A percentile compares a stretch with the other conserved stretches of the same genome.
Conservation (phyloP, 2,888 invertebrate genomes). For the Herminia tarsipennalis region DNA sequence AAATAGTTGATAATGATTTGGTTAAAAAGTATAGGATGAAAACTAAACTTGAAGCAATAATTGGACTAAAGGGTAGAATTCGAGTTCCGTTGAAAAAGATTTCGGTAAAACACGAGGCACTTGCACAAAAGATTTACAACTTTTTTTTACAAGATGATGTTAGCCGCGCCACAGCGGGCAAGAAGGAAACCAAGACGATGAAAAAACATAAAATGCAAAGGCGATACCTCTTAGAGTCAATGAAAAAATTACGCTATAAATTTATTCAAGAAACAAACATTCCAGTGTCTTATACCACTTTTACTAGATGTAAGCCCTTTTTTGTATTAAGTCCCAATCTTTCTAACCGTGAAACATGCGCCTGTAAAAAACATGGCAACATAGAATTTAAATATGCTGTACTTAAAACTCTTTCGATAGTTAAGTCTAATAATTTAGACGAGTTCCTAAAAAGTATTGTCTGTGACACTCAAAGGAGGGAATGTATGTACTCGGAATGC, state of each 20-base stretch:
- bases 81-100: conserved; percentile 1
- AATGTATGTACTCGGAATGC: neutral
- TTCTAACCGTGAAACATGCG: conserved; percentile 2
- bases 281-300: conserved; percentile 1
- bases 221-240: no score
- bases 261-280: neutral
- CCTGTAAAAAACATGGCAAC: conserved; percentile 2
- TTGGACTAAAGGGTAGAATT: conserved; percentile 3
- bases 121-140: neutral
- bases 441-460: neutral
- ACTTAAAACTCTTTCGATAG: neutral
- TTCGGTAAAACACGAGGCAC: no score
- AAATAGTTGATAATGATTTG: neutral
- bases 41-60: conserved; percentile 1
- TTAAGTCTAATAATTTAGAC: neutral
- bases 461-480: neutral
- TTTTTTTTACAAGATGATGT: conserved; percentile 6
- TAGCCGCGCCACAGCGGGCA: conserved; percentile 1
- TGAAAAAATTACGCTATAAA: conserved; percentile 1
- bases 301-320: neutral
- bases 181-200: no score
- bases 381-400: neutral
- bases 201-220: no score
- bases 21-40: conserved; percentile 5
- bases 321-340: conserved; percentile 1